These are phyloP conservation scores for Nothocercus julius DNA, from an alignment of 2,113 vertebrate species.

Conservation along the genomic window DNA sequence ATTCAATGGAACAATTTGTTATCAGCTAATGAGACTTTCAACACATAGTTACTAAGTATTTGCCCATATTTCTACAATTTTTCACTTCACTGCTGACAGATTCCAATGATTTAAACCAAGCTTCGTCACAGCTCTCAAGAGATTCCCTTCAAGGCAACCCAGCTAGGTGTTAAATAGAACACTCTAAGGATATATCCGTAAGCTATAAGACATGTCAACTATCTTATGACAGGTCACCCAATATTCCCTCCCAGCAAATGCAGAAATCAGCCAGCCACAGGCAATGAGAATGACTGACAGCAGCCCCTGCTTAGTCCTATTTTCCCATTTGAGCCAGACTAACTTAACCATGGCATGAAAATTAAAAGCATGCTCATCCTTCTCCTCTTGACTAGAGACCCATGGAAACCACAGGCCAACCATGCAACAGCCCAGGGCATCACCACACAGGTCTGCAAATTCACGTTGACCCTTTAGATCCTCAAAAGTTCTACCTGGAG, in stretches of 20 bases:
- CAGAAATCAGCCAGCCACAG: neutral
- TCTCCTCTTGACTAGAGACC: neutral
- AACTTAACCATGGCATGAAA: neutral
- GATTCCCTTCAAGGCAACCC: neutral
- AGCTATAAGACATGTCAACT: neutral
- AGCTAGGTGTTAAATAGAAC: neutral
- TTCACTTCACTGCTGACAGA: slow-evolving; percentile 40
- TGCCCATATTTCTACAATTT: neutral
- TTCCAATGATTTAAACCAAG: neutral
- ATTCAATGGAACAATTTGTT: slow-evolving; percentile 4
- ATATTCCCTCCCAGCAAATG: neutral
- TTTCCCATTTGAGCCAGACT: neutral
- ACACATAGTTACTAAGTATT: slow-evolving; percentile 23
- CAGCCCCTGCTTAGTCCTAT: neutral
- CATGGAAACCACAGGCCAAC: neutral
- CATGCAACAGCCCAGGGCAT: neutral
- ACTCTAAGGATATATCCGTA: neutral
- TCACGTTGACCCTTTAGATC: neutral
- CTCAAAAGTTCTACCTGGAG: neutral
- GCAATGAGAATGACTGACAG: neutral
- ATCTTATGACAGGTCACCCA: neutral
- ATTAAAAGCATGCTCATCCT: neutral
- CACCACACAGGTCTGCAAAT: neutral
- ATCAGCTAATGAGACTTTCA: slow-evolving; percentile 33
- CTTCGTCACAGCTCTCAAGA: neutral